Conservation (phyloP, 2,797 vertebrate species). For the Forpus xanthops region DNA sequence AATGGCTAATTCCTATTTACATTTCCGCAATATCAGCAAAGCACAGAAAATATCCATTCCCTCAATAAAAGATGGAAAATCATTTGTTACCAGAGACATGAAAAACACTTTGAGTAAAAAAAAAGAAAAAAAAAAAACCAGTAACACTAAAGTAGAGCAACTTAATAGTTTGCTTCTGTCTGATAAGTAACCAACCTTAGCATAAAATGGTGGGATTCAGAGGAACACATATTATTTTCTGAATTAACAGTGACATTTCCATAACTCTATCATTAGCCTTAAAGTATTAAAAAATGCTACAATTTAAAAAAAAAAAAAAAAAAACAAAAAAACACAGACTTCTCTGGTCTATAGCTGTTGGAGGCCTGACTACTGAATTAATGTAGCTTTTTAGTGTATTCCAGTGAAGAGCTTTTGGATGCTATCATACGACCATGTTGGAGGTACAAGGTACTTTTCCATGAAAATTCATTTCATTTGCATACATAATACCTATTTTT, state of each 20-base stretch:
- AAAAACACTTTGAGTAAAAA: conserved; percentile 60
- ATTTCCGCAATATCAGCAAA: conserved; percentile 50
- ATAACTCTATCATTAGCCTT: background rate
- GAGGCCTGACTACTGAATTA: background rate
- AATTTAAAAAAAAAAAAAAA: background rate
- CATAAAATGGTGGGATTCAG: background rate
- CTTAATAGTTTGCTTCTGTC: background rate
- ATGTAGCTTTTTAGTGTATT: background rate
- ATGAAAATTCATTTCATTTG: background rate
- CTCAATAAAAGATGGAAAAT: conserved; percentile 24
- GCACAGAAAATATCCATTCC: conserved; percentile 43
- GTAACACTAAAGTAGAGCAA: conserved; percentile 44
- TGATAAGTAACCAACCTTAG: background rate
- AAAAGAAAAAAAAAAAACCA: conserved; percentile 68
- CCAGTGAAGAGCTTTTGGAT: background rate
- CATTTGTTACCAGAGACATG: conserved; percentile 46
- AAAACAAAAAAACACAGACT: background rate
- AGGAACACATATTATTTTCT: background rate
- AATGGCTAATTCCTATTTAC: background rate
- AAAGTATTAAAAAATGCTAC: background rate
- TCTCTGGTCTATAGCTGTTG: background rate
- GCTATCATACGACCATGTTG: background rate
- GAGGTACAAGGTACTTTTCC: background rate
- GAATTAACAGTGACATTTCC: background rate
- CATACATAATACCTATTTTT: background rate